Base-by-base conservation (phyloP, 2,888 invertebrate species). In the Hymenopus coronatus region DNA sequence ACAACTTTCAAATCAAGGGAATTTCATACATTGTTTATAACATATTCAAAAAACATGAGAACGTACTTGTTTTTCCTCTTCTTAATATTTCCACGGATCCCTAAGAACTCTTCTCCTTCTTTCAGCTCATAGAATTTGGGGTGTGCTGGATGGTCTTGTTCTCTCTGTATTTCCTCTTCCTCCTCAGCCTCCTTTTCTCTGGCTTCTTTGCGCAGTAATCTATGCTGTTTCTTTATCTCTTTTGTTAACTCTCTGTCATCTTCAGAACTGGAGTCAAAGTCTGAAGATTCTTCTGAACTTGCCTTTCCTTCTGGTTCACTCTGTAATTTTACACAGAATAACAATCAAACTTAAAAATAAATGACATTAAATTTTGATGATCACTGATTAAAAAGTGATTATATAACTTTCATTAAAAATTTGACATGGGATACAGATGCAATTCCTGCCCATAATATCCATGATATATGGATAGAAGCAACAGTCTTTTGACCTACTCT, bases 171-270 rank as follows among this genome's bases (percentile, higher is more conserved):
- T 15, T 89, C 83, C 25, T 89, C 91, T 14, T 91, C 91, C 90
- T 90, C 92, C 91, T 91, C 93, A 91, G 92, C 93, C 91, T 91
- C 93, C 90, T 91, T 92, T 91, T 93, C 92, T 92, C 93, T 92
- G 92, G 94, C 92, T 92, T 95, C 94, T 92, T 94, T 91, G 92
- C 96, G 94, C 27, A 96, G 94, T n/a, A 95, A 93, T 91, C 94
- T 94, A 92, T 97, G 96, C 92, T 96, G 96, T 92, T 96, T 96
- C 92, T 97, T 97, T 89, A 98, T 95, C 93, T 98, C 97, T 92
- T 96, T 96, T 0, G 95, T 95, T 96, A 97, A 97, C 8, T 95
- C 95, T 90, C 96, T 95, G 88, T 97, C 97, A 92, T 98, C 98
- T 91, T 98, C 98, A 2, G 98, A 97, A 92, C 97, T 95, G 83